Base-by-base conservation (phyloP, 2,888 invertebrate species). In the Drosophila anomalata region DNA sequence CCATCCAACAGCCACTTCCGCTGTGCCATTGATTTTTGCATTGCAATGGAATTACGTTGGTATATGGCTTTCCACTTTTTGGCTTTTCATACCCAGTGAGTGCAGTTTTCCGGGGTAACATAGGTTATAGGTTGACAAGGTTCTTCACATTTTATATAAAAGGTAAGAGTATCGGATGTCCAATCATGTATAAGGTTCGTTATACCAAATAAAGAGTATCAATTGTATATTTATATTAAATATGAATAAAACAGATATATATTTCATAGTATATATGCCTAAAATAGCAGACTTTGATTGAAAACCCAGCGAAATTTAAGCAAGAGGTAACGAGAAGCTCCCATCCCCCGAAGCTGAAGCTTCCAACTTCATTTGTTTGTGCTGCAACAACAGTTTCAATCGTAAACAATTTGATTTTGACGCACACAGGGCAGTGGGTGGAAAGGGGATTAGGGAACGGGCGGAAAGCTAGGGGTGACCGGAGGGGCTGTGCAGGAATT, bases 351-450 rank as follows among this genome's bases (percentile, higher is more conserved):
- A 41, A 17, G 17, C 8, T 14, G 4, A 11, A 14, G 39, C 14
- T 51, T 22, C n/a, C 44, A 12, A 14, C 46, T 6, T 29, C 47
- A 54, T 29, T 39, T 61, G 55, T 70, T 53, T 61, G 71, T 62
- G 46, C 53, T 59, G 50, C 47, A 54, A 53, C 66, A 71, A 66
- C 50, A 67, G 56, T 67, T 58, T 63, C 70, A 73, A 82, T 75
- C 79, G 73, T 58, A 82, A 82, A 82, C 82, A 85, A 85, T 85
- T 82, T 73, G 75, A 61, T 36, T 68, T 85, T 70, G 46, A 75
- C 55, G 53, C 55, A 61, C 59, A 71, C 60, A 56, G 62, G 31
- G 41, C 14, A 24, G 8, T 42, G 42, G 42, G 33, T 11, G 14
- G 14, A 22, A n/a, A 20, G 12, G 17, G 11, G 1, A 5, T 20